Base-by-base conservation (phyloP, 2,113 vertebrate species). In the Salvelinus namaycush region DNA sequence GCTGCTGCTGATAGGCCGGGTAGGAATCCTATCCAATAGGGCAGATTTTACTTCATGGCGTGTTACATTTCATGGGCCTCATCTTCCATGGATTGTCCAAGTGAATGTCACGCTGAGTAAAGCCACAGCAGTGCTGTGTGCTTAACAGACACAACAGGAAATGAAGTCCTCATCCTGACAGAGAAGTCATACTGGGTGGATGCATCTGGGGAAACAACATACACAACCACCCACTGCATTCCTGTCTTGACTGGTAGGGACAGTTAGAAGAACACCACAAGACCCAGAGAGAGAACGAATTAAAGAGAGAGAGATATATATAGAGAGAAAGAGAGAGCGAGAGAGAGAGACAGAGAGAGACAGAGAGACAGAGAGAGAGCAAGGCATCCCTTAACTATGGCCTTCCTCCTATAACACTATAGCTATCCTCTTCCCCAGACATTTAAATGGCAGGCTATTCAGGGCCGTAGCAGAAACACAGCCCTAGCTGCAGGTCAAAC, bases 171-270 rank as follows among this genome's bases (percentile, higher is more conserved):
- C 60, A 77, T 80, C 76, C 64, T 79, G 70, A 75, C 87, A 79
- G 76, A 79, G 74, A 87, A 78, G 80, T 87, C 81, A 84, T 75
- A 54, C 65, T 73, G 79, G 77, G 67, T 22, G 14, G 68, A 68
- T 16, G 31, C 16, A 20, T 18, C 11, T 8, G 31, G 27, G 13
- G 20, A 20, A 68, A 3, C 66, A 31, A n/a, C 29, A 68, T 13
- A 18, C 64, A 39, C 18, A 68, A 31, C 2, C 64, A 24, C 4
- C 3, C 64, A 13, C 11, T 8, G 24, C 64, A 26, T 24, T 26
- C 65, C 65, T 67, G 12, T 16, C 39, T 44, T 44, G 8, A 8
- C 39, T 44, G 39, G 39, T 44, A 44, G 49, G 12, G 49, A 54
- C 49, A 16, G 49, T 54, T 29, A 29, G 26, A 26, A 72, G 60